Conservation (phyloP, 2,888 invertebrate species). For the Chaitophorus viminalis region DNA sequence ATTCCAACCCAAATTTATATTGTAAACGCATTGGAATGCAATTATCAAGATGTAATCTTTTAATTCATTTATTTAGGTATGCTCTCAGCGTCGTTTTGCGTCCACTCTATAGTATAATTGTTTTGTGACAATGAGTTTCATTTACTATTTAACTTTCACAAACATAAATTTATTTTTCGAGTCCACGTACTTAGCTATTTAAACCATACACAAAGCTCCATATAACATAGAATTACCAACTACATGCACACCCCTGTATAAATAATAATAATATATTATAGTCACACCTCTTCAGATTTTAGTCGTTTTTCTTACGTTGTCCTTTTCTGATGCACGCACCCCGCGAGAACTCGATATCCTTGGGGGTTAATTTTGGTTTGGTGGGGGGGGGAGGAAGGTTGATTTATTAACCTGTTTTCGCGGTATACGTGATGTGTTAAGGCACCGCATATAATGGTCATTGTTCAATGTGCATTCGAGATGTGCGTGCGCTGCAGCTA, state of each 20-base stretch:
- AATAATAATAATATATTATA: not conserved
- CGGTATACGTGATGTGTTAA: too few species aligned
- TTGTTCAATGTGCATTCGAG: not conserved
- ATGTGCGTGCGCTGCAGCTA: not conserved
- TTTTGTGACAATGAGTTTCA: not conserved
- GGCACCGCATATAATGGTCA: too few species aligned
- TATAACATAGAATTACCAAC: not conserved
- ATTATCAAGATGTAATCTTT: not conserved
- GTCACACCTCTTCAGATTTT: not conserved
- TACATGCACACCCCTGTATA: not conserved
- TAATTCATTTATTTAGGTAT: not conserved
- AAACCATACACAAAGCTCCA: not conserved
- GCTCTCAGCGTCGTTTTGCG: not conserved
- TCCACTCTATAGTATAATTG: not conserved
- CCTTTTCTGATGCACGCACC: not conserved
- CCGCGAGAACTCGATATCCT: not conserved
- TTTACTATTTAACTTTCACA: not conserved
- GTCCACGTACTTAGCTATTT: not conserved
- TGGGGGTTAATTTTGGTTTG: not conserved
- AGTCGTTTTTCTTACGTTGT: not conserved
- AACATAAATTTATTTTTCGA: not conserved
- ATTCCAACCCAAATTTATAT: not conserved
- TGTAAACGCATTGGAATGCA: constrained; percentile 13
- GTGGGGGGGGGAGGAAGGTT: too few species aligned
- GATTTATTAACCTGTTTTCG: constrained; percentile 25